Evolutionary conservation across 2,113 vertebrate genomes (phyloP).

Genomic region (Vulpes lagopus): DNA sequence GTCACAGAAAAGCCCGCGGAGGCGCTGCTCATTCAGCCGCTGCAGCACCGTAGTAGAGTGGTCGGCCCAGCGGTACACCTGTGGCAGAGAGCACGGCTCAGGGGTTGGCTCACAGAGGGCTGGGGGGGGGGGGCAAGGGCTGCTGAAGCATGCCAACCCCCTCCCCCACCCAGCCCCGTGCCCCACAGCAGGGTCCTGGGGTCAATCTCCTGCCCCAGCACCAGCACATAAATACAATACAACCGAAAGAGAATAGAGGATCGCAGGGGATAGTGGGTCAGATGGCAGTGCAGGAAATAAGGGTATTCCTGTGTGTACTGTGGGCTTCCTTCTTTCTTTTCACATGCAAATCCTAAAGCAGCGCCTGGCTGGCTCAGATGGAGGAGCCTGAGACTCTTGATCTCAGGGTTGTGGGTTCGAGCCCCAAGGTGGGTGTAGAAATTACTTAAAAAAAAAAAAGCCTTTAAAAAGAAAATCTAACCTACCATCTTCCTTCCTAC

Average conservation of each 20-base stretch:
- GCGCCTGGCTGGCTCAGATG: not conserved
- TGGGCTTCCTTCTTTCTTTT: not conserved
- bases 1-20: constrained; percentile 93
- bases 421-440: not conserved
- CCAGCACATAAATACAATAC: not conserved
- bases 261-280: accelerated
- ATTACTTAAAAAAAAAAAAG: not conserved
- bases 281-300: not conserved
- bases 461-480: not conserved
- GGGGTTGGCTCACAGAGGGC: accelerated
- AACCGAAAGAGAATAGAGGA: not conserved
- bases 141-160: not conserved
- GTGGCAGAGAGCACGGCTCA: not conserved
- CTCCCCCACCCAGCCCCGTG: accelerated
- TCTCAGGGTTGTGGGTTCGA: not conserved
- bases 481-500: not conserved
- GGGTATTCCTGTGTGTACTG: accelerated
- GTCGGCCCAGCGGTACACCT: constrained; percentile 93
- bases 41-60: constrained; percentile 90
- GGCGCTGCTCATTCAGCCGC: constrained; percentile 94
- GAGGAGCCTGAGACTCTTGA: not conserved
- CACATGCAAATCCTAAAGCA: not conserved
- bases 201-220: accelerated
- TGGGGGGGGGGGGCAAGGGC: too few relatives aligned
- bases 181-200: not conserved